Conservation (phyloP, 2,113 vertebrate species). For the Sylvia atricapilla region DNA sequence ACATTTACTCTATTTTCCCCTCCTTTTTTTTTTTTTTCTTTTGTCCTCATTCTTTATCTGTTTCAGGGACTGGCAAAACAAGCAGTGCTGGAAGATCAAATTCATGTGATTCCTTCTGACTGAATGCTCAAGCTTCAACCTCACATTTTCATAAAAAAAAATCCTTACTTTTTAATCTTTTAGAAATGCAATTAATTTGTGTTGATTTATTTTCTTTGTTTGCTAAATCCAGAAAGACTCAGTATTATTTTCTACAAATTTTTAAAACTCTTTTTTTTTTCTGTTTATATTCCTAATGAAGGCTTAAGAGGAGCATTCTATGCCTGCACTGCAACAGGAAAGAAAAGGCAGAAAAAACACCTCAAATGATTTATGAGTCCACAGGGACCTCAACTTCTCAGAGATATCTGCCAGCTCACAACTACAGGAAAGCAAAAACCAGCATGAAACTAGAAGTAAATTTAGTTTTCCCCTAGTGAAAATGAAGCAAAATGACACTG, state of each 20-base stretch:
- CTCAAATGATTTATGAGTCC: background rate
- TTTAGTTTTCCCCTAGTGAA: background rate
- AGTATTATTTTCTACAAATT: background rate
- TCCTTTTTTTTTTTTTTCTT: background rate
- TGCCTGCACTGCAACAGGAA: background rate
- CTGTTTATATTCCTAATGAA: background rate
- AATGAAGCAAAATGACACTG: background rate
- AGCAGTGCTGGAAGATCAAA: background rate
- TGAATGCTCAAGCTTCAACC: background rate
- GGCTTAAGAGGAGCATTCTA: background rate
- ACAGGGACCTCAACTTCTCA: background rate
- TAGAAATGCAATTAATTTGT: background rate
- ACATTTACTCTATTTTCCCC: background rate
- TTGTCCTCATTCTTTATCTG: background rate
- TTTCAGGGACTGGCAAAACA: background rate
- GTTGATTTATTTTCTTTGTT: background rate
- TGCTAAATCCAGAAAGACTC: background rate
- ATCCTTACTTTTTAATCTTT: background rate
- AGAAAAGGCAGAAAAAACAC: background rate
- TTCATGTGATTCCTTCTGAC: background rate
- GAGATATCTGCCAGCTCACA: background rate
- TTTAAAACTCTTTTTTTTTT: background rate
- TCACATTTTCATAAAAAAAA: background rate
- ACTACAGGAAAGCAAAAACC: background rate
- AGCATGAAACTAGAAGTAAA: background rate